Evolutionary conservation across 2,888 invertebrate species (phyloP), one percentile per base, ranked within the genome.

Genomic region (Tenthredo amoena): DNA sequence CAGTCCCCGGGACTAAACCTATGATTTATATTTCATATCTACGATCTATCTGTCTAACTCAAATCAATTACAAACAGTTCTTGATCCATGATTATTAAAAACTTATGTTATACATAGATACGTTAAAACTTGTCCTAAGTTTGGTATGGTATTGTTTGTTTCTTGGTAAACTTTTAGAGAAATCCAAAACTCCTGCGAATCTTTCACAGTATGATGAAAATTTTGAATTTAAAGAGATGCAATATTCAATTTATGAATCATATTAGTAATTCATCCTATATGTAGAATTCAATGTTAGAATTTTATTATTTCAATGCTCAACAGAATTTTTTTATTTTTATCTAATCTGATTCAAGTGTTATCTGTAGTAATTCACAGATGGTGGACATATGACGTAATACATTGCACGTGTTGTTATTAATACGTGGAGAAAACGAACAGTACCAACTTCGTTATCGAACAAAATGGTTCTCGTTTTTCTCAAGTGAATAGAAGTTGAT

Each of bases 401-500:
- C 62, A 21, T 26, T 62, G n/a, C 55, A 55, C 55, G 55, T 55
- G 55, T 55, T 55, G n/a, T n/a, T 18, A 50, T 18, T 55, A 55
- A n/a, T 6, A 18, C n/a, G n/a, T 55, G n/a, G n/a, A 55, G n/a
- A 55, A 55, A 50, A 50, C 18, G 18, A 5, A 50, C 18, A 18
- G n/a, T 10, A 37, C 40, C 18, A 26, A 43, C 6, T 72, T 21
- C 18, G 37, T 72, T 72, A 72, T 72, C 72, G 21, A 21, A 72
- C 21, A 15, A 68, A 68, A 34, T 68, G 34, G 68, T 34, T 68
- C 34, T 34, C 43, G 26, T 21, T 43, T 43, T 43, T n/a, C 12
- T 72, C 40, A 40, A 72, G 72, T 72, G 21, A 0, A 21, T 43
- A n/a, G 21, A 72, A 72, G 15, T 40, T n/a, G 72, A 74, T 74